These are phyloP conservation scores for Drosophila punjabiensis DNA, from an alignment of 1,140 invertebrate species.

Conservation along the genomic window DNA sequence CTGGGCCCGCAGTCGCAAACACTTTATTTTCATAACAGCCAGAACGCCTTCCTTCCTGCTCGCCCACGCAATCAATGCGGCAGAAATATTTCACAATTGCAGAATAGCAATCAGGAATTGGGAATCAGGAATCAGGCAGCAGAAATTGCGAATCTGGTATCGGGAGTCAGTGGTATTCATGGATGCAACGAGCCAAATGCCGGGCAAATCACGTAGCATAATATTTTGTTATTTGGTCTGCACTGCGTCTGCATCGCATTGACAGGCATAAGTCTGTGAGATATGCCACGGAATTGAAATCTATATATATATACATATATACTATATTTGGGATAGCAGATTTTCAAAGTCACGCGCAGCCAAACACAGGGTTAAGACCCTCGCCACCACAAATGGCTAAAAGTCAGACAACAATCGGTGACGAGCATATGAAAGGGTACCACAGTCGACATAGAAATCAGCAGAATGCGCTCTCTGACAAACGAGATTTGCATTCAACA, in stretches of 20 bases:
- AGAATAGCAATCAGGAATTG: conserved; percentile 70
- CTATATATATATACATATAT: conserved; percentile 24
- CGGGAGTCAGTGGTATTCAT: conserved; percentile 38
- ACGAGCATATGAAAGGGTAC: conserved; percentile 20
- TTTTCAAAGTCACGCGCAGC: conserved; percentile 79
- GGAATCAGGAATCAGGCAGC: conserved; percentile 10
- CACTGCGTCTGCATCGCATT: conserved; percentile 37
- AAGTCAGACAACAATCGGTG: conserved; percentile 47
- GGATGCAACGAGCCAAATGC: conserved; percentile 66
- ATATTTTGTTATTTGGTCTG: conserved; percentile 72
- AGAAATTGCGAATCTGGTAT: not conserved
- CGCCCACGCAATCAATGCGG: conserved; percentile 60
- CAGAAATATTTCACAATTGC: conserved; percentile 62
- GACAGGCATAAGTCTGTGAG: conserved; percentile 63
- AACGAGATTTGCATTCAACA: conserved; percentile 8
- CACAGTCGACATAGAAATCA: conserved; percentile 29
- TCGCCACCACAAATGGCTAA: conserved; percentile 41
- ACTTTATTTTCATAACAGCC: conserved; percentile 26
- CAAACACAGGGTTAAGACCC: conserved; percentile 39
- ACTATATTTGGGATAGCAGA: conserved; percentile 32
- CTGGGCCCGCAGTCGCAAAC: conserved; percentile 4
- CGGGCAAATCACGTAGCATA: conserved; percentile 75
- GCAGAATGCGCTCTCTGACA: conserved; percentile 15
- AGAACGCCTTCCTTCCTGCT: not conserved
- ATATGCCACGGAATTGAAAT: conserved; percentile 45